These are phyloP conservation scores for Chroicocephalus ridibundus DNA, from an alignment of 2,113 vertebrate genomes.

Conservation along the genomic window DNA sequence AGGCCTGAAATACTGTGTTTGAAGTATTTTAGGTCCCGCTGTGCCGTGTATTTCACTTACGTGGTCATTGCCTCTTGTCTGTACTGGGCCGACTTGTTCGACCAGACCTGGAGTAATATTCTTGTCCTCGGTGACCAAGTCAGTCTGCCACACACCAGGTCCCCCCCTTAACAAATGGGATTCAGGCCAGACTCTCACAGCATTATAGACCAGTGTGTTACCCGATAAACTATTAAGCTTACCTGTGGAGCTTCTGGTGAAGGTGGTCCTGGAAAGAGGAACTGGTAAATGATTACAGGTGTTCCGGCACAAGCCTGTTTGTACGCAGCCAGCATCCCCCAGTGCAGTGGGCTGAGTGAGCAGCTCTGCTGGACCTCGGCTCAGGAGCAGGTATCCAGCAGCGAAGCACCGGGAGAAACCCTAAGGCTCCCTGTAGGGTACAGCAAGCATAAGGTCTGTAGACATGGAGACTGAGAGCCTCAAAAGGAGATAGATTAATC, in stretches of 20 bases:
- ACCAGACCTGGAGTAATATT: background rate
- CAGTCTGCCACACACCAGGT: background rate
- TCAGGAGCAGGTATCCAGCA: background rate
- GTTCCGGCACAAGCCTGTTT: background rate
- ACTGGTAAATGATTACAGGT: background rate
- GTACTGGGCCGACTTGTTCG: background rate
- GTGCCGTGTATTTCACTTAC: background rate
- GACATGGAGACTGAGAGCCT: background rate
- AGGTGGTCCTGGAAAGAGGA: background rate
- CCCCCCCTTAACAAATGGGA: accelerated
- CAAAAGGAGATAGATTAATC: background rate
- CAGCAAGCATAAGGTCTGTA: background rate
- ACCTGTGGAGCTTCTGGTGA: background rate
- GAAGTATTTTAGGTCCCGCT: background rate
- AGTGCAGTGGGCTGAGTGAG: background rate
- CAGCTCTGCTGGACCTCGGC: no score
- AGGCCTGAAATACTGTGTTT: background rate
- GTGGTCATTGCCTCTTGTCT: background rate
- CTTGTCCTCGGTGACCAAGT: background rate
- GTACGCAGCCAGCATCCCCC: no score
- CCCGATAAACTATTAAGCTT: background rate
- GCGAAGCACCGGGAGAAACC: background rate
- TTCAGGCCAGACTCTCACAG: background rate
- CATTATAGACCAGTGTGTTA: background rate
- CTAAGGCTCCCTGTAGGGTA: background rate